Evolutionary conservation across 2,888 invertebrate species (phyloP).

Genomic region (Drosophila hawaiiensis): DNA sequence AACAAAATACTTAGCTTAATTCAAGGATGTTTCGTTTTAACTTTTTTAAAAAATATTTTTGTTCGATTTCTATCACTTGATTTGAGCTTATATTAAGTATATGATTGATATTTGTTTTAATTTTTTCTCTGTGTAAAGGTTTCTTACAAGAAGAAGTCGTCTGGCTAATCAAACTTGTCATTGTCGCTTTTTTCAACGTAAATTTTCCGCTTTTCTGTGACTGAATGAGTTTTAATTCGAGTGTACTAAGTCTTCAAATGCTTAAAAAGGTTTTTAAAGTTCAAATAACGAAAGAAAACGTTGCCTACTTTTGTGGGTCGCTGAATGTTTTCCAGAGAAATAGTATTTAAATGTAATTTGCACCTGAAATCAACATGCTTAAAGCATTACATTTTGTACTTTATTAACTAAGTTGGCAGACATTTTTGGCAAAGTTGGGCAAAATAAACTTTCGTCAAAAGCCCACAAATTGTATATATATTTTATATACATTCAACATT

Average conservation of each 20-base stretch:
- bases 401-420: background rate
- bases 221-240: background rate
- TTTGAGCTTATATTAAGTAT: background rate
- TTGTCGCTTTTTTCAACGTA: constrained; percentile 30
- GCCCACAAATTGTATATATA: background rate
- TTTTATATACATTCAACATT: background rate
- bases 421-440: background rate
- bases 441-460: background rate
- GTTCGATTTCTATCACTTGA: background rate
- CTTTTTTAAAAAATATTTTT: background rate
- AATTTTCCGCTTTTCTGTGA: constrained; percentile 1
- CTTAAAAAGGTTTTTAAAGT: constrained; percentile 35
- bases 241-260: constrained; percentile 28
- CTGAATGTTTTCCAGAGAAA: background rate
- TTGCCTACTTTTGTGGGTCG: constrained; percentile 47
- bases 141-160: constrained; percentile 13
- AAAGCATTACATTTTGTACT: constrained; percentile 14
- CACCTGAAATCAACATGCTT: constrained; percentile 12
- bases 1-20: too few species aligned
- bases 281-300: constrained; percentile 8
- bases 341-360: background rate
- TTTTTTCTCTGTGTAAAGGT: constrained; percentile 9
- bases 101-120: background rate
- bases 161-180: constrained; percentile 24
- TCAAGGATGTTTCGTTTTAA: too few species aligned